Conservation (phyloP, 2,888 invertebrate genomes). For the Rapana venosa region DNA sequence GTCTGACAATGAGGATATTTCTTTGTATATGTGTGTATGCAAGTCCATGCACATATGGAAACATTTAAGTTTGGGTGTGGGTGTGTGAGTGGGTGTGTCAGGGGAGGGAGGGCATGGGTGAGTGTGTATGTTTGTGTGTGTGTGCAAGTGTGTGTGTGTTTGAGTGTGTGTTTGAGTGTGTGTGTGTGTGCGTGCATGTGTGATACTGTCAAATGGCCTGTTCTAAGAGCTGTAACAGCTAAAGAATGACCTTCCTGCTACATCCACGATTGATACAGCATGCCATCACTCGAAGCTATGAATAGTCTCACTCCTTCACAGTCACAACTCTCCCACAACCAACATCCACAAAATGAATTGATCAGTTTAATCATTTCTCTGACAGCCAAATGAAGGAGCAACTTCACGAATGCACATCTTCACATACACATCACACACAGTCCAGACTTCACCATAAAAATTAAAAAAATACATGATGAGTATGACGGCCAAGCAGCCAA, state of each 20-base stretch:
- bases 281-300: no score
- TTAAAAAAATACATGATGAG: not conserved
- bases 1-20: not conserved
- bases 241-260: no score
- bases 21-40: not conserved
- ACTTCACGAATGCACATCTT: not conserved
- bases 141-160: not conserved
- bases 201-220: no score
- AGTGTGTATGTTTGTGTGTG: not conserved
- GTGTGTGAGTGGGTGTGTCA: not conserved
- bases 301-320: no score
- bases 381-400: not conserved
- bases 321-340: not conserved
- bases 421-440: not conserved
- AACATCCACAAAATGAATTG: not conserved
- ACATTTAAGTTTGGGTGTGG: no score
- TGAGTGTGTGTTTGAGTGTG: not conserved
- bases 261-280: no score
- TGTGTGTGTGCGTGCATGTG: not conserved
- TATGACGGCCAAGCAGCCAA: not conserved
- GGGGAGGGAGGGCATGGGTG: no score
- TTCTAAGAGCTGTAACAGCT: no score
- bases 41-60: not conserved
- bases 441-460: not conserved
- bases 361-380: constrained; percentile 17